Conservation (phyloP, 2,113 vertebrate genomes). For the Phyllostomus hastatus region DNA sequence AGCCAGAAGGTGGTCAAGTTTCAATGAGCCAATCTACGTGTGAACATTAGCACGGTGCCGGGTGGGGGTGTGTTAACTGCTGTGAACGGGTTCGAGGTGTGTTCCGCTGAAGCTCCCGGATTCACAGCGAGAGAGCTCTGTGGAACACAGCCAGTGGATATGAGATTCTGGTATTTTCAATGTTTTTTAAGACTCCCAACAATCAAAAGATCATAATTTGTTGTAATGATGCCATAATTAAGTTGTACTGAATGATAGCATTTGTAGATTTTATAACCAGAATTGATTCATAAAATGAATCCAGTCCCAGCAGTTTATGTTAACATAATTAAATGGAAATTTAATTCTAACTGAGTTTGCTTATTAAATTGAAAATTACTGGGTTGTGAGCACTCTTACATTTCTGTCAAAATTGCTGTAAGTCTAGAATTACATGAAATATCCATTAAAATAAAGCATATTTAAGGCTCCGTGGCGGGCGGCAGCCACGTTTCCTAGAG, state of each 20-base stretch:
- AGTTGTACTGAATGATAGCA: constrained; percentile 68
- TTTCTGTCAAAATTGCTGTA: constrained; percentile 77
- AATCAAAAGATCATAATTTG: constrained; percentile 78
- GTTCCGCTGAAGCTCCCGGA: background rate
- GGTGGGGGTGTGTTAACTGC: background rate
- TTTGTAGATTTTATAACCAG: constrained; percentile 71
- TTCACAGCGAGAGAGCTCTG: background rate
- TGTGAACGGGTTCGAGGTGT: background rate
- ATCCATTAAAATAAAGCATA: constrained; percentile 80
- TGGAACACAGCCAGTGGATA: background rate
- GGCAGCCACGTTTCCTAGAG: constrained; percentile 68
- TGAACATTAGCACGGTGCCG: background rate
- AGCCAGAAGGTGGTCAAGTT: too few species aligned
- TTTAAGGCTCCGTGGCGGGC: constrained; percentile 75
- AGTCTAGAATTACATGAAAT: constrained; percentile 79
- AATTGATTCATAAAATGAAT: constrained; percentile 73
- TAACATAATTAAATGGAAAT: constrained; percentile 80
- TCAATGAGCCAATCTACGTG: background rate
- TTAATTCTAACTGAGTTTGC: constrained; percentile 71
- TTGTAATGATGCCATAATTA: constrained; percentile 69
- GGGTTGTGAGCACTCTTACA: constrained; percentile 74
- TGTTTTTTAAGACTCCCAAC: constrained; percentile 67
- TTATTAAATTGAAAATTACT: constrained; percentile 76
- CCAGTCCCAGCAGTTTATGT: constrained; percentile 73
- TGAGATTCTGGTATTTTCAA: constrained; percentile 25